Evolutionary conservation across 2,888 invertebrate genomes (phyloP), one percentile per base, ranked within the genome.

Genomic region (Lasioglossum villosulum): DNA sequence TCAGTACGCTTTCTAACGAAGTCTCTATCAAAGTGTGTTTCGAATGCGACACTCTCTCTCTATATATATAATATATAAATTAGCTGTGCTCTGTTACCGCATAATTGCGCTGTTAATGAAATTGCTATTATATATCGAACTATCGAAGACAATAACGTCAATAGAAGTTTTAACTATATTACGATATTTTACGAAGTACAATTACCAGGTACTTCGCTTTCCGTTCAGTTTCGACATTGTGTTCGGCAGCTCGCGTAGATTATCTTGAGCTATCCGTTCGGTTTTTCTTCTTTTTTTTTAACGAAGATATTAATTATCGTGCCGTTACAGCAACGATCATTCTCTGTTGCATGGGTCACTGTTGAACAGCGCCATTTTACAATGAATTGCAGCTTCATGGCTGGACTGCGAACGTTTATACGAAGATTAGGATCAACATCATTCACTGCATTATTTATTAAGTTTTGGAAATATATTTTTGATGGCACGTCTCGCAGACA

Each of bases 71-170:
- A 59, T 63, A 52, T 23, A 52, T 71, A 52, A 71, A 82, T 66
- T 82, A 52, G 56, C 73, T 75, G 66, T 68, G 39, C 74, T 86
- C 73, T 48, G 70, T 81, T 83, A 73, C 59, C 56, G 76, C 80
- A 81, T 75, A 71, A 63, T 75, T 56, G 23, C 59, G 75, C 77
- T 82, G 73, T 80, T 81, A 70, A 81, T 73, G 78, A 80, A 82
- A 83, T 83, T 77, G 75, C 77, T 86, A 78, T 76, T 75, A 39
- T 48, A 52, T 73, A 76, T 71, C 39, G 73, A 87, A 84, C 84
- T 88, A 78, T 88, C 78, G 27, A 84, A 80, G 88, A 89, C 90
- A 89, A 90, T 89, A 90, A 89, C 37, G 81, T 82, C 81, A 75
- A 34, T 80, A 82, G 42, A 79, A 30, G 63, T 78, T 76, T 83